Base-by-base conservation (phyloP, 2,888 invertebrate species). In the Lithophane leautieri region DNA sequence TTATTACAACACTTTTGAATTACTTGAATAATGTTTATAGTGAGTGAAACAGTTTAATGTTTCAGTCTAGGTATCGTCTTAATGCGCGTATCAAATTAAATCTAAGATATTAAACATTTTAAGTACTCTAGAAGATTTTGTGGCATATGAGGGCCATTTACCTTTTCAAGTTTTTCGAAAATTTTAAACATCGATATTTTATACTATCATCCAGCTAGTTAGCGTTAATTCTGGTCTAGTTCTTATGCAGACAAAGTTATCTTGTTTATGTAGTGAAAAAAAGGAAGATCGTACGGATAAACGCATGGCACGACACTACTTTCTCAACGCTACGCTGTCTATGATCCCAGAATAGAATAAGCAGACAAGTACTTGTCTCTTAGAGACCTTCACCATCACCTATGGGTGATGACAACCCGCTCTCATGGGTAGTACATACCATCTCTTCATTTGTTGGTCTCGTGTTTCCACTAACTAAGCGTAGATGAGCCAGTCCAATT, bases 1-100 rank as follows among this genome's bases (percentile, higher is more conserved):
- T 85, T 79, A 82, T 67, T 65, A 62, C 63, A 77, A 75, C 73
- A 68, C 67, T 82, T 78, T 69, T 50, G 70, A 82, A 79, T 71
- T 62, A 71, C 65, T 79, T 73, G 69, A 82, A 73, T 82, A 81
- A 81, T 61, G 62, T 56, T 47, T 71, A 71, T 58, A n/a, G 70
- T 66, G 34, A 67, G 62, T 52, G 68, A 54, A 73, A 75, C 63
- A 54, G n/a, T 47, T 25, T 25, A 81, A 69, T 60, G 56, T 71
- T 74, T 75, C 40, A 79, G 81, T 73, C 73, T 84, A 68, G 16
- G 68, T 84, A 81, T 61, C 47, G 44, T 66, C 73, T 67, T 42
- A 67, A 83, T 76, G 66, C 63, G 70, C 52, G 19, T 42, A 47
- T 56, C 44, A 50, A 75, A 83, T 70, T 65, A 70, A 78, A 73